phyloP scores from a whole-genome alignment of 2,113 vertebrate genomes.

The Aythya baeri region DNA sequence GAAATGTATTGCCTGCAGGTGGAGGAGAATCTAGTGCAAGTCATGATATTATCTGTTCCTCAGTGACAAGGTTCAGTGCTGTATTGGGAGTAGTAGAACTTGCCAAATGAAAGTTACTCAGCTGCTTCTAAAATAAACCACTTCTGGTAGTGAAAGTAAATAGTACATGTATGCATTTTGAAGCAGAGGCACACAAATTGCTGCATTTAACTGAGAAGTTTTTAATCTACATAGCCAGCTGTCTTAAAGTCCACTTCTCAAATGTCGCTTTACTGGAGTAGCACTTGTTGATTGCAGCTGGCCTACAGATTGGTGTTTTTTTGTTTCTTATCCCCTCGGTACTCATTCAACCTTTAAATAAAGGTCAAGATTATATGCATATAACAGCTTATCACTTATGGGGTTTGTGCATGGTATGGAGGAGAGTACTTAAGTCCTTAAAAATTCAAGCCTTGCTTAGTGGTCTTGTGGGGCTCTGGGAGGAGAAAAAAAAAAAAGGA shows the following conservation, averaged over 20 bases:
- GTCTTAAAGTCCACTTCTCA: not conserved
- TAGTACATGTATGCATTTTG: accelerated
- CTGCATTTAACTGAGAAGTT: not conserved
- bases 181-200: not conserved
- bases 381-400: not conserved
- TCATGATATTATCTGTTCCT: not conserved
- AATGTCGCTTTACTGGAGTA: not conserved
- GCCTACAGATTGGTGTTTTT: not conserved
- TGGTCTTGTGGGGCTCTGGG: not conserved
- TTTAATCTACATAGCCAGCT: not conserved
- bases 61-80: not conserved
- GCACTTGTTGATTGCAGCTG: not conserved
- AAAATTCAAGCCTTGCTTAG: not conserved
- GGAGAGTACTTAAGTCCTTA: not conserved
- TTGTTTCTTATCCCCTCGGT: not conserved
- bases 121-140: not conserved
- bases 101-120: not conserved
- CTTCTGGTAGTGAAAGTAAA: accelerated
- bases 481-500: not conserved
- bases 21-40: not conserved
- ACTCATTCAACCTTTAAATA: not conserved
- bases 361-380: not conserved
- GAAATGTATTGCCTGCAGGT: not conserved
- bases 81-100: not conserved
- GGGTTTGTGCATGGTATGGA: not conserved